Base-by-base conservation (phyloP, 2,113 vertebrate genomes). In the Indri indri region DNA sequence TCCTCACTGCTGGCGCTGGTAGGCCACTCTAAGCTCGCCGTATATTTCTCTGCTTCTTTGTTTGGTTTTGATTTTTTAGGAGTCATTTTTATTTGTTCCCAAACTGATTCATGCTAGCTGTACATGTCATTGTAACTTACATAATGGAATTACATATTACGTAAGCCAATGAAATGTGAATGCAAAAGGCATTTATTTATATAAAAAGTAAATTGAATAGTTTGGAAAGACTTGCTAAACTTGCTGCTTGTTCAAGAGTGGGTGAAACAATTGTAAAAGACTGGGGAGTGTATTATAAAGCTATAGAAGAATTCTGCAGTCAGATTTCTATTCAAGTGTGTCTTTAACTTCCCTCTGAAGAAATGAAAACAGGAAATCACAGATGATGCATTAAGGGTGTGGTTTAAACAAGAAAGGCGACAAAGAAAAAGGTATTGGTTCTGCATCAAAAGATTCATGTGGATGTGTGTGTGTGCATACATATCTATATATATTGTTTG, bases 321-420 rank as follows among this genome's bases (percentile, higher is more conserved):
- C 66, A 73, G 80, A 90, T 90, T 93, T 91, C 45, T 83, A 92
- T 90, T 92, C 83, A 96, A 86, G 37, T 57, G 20, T 68, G 8
- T 70, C 83, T 96, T 90, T 68, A 93, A 91, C 63, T 76, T 90
- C 83, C 92, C 81, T 59, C 82, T 18, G 87, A 93, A 95, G 83
- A 93, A 81, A 80, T 87, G 83, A 96, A 97, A 98, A 97, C 94
- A 96, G 97, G 97, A 98, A 96, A 89, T 96, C 68, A 84, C 3
- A 34, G 82, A 91, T 40, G 92, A 82, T 71, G 45, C 63, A 65
- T 37, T 42, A 59, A 96, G 70, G 94, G 90, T 92, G 94, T 92
- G 84, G 93, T 91, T 83, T 95, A 79, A 57, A 91, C 27, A 73
- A 88, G 52, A 91, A 95, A 88, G 16, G 63, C 13, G 12, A 90